Percentiles rank a stretch among this genome's conserved stretches.
Evolutionary conservation across 2,888 invertebrate species (phyloP).

Genomic region (Agrotis ipsilon): DNA sequence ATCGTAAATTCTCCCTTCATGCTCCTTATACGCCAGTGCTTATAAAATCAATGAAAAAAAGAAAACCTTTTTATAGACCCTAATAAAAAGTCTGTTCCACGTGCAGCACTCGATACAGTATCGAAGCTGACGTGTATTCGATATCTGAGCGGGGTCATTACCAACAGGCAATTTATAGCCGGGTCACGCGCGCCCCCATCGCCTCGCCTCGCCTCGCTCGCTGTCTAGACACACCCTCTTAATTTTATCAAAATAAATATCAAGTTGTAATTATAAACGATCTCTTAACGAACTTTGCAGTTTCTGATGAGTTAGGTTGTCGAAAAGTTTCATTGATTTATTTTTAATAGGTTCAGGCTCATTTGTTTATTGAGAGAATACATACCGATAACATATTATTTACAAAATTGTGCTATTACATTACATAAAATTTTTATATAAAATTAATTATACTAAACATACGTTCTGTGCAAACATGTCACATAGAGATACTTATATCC

Average conservation of each 20-base stretch:
- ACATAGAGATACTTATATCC: too few species aligned
- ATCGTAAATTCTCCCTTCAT: too few species aligned
- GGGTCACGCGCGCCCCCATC: constrained; percentile 63
- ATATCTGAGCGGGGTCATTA: constrained; percentile 63
- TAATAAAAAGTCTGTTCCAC: constrained; percentile 39
- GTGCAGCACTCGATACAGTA: constrained; percentile 41
- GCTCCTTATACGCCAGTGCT: too few species aligned
- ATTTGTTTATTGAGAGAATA: too few species aligned
- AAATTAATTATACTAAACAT: too few species aligned
- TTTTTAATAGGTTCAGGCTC: background rate
- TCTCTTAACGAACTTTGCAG: constrained; percentile 30
- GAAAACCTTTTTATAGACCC: background rate
- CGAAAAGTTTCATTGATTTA: background rate
- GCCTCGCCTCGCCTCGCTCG: constrained; percentile 45
- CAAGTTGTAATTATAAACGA: constrained; percentile 49
- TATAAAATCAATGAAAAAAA: background rate
- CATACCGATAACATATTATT: too few species aligned
- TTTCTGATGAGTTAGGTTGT: constrained; percentile 11
- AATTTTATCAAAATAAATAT: constrained; percentile 60
- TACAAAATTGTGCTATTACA: too few species aligned
- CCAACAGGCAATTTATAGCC: constrained; percentile 59
- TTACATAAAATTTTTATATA: too few species aligned
- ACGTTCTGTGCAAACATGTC: too few species aligned
- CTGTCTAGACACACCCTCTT: constrained; percentile 65
- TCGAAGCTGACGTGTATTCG: constrained; percentile 59